A percentile compares a stretch with the other conserved stretches of the same genome.
Conservation (phyloP, 2,888 invertebrate species). For the Dorcus parallelipipedus region DNA sequence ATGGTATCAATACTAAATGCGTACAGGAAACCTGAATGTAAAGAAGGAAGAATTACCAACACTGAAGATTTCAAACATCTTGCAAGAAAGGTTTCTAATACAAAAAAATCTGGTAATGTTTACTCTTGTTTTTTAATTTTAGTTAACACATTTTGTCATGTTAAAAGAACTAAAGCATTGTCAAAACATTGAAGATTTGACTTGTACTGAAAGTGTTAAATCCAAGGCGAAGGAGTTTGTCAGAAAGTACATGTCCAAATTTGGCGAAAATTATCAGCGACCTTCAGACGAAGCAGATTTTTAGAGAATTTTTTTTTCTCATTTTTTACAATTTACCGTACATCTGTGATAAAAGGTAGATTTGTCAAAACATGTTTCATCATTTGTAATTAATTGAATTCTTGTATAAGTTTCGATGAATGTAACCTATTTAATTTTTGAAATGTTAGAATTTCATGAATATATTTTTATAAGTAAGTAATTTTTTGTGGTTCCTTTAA, state of each 20-base stretch:
- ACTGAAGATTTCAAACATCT: constrained; percentile 93
- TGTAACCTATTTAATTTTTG: too few relatives aligned
- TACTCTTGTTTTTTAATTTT: constrained; percentile 15
- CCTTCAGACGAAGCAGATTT: constrained; percentile 18
- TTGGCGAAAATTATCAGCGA: constrained; percentile 55
- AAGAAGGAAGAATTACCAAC: constrained; percentile 77
- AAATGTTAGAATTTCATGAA: too few relatives aligned
- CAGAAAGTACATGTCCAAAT: constrained; percentile 93
- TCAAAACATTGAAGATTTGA: constrained; percentile 77
- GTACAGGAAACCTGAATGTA: constrained; percentile 81
- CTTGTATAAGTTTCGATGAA: too few relatives aligned
- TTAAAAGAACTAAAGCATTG: constrained; percentile 92
- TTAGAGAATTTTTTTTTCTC: neutral
- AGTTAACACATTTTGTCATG: constrained; percentile 95
- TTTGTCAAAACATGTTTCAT: too few relatives aligned
- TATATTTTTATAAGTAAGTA: too few relatives aligned
- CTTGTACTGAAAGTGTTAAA: constrained; percentile 88
- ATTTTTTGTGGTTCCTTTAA: too few relatives aligned
- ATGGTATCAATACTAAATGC: constrained; percentile 86
- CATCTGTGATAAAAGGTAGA: neutral
- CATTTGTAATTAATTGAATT: too few relatives aligned
- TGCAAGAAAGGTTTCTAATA: constrained; percentile 73
- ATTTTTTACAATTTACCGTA: neutral
- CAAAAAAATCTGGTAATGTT: neutral
- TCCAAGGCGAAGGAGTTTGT: constrained; percentile 94